A percentile compares a stretch with the other conserved stretches of the same genome.
phyloP scores from a whole-genome alignment of 2,888 invertebrate species.

The Hypena proboscidalis region DNA sequence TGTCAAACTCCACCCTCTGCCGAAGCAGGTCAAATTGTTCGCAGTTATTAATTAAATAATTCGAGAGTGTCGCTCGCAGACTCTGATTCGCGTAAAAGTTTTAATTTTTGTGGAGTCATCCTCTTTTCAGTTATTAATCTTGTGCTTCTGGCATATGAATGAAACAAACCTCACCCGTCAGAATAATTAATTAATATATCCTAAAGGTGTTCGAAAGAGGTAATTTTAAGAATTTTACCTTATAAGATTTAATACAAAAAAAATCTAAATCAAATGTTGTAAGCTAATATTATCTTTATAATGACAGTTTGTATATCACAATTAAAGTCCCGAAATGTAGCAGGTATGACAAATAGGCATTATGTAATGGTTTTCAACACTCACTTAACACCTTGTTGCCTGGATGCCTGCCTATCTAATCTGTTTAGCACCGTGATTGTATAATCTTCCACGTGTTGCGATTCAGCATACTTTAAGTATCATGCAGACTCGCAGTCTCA shows the following conservation, averaged over 20 bases:
- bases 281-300: too few species aligned
- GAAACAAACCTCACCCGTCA: too few species aligned
- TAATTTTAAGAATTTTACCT: too few species aligned
- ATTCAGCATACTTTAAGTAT: slow-evolving; percentile 7
- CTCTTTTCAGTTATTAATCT: slow-evolving; percentile 15
- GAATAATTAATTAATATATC: too few species aligned
- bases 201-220: too few species aligned
- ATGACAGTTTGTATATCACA: too few species aligned
- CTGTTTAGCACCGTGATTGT: slow-evolving; percentile 12
- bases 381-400: slow-evolving; percentile 1
- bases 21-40: slow-evolving; percentile 8
- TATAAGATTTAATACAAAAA: too few species aligned
- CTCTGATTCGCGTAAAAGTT: slow-evolving; percentile 3
- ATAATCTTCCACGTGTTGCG: slow-evolving; percentile 14
- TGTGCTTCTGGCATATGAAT: background rate
- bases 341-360: too few species aligned
- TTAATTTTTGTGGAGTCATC: slow-evolving; percentile 13
- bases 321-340: too few species aligned
- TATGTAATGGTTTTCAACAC: too few species aligned
- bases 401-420: slow-evolving; percentile 8
- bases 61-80: background rate
- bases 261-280: too few species aligned
- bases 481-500: too few species aligned
- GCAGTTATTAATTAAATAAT: slow-evolving; percentile 15
- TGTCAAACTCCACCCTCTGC: slow-evolving; percentile 13